These are phyloP conservation scores for Athetis lepigone DNA, from an alignment of 2,888 invertebrate genomes.

Conservation along the genomic window DNA sequence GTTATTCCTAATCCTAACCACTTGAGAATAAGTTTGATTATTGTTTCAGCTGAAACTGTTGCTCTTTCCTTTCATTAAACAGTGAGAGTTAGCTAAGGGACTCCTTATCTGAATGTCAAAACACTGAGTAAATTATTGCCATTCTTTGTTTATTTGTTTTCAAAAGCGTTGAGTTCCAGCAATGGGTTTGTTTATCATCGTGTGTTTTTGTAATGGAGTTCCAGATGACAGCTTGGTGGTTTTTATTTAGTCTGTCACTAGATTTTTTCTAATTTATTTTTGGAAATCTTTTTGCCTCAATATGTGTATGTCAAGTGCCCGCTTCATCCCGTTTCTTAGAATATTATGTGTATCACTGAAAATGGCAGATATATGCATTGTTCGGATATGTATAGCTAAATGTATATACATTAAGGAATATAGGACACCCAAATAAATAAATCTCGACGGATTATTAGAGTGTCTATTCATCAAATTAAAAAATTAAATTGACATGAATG, in stretches of 20 bases:
- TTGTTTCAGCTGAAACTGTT: conserved; percentile 54
- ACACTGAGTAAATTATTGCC: conserved; percentile 58
- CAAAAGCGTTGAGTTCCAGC: conserved; percentile 25
- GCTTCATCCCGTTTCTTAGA: too few species aligned
- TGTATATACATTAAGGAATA: too few species aligned
- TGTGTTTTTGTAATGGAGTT: neutral
- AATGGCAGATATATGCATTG: too few species aligned
- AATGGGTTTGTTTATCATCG: conserved; percentile 36
- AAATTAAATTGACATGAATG: too few species aligned
- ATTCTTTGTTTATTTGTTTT: conserved; percentile 57
- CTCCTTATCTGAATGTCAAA: conserved; percentile 62
- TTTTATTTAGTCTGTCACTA: conserved; percentile 4
- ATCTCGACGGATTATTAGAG: too few species aligned
- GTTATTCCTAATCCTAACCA: conserved; percentile 6
- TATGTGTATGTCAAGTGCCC: too few species aligned
- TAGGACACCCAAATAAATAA: too few species aligned
- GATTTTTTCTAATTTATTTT: too few species aligned
- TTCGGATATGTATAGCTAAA: too few species aligned
- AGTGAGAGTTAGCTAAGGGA: conserved; percentile 35
- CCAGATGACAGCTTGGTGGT: neutral
- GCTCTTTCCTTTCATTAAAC: conserved; percentile 33
- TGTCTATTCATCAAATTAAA: too few species aligned
- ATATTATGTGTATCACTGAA: too few species aligned
- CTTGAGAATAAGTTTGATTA: conserved; percentile 27
- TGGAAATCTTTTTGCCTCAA: neutral